Base-by-base conservation (phyloP, 2,797 vertebrate species). In the Coregonus sp. region DNA sequence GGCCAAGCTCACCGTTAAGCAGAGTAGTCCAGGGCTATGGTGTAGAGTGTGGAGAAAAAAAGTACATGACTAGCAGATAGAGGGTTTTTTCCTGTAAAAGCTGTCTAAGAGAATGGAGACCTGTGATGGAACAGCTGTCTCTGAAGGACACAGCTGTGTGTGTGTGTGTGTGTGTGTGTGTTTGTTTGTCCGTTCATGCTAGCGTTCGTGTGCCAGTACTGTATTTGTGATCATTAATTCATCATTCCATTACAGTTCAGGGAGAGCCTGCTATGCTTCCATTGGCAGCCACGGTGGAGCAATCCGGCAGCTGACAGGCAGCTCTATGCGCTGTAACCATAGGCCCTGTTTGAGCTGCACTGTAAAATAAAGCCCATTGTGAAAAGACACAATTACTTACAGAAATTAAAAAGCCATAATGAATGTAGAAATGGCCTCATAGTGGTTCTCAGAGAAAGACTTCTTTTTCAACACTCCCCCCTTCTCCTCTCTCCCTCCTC, bases 191-290 rank as follows among this genome's bases (percentile, higher is more conserved):
- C 40, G 7, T 11, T 47, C 2, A 47, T 47, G 40, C 40, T 47
- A 9, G 7, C 40, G 2, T 47, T 47, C 40, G 40, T 47, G 40
- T 47, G 9, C 40, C 40, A 47, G 40, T 47, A 12, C 9, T 47
- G 40, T 12, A 47, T 47, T 2, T 47, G 40, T 47, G 40, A 74
- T 66, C 14, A 66, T 78, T 79, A 79, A 79, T 81, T 47, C 40
- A 11, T 79, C 76, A 75, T 82, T 82, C 74, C 51, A 80, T 78
- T 67, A 59, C 18, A 59, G 56, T 59, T 59, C 56, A n/a, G 40
- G 40, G 40, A 25, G 59, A 9, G 18, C 29, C 65, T 31, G 40
- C 31, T 67, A 35, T 14, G 65, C 65, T 35, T 1, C 31, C 31
- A 14, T 33, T 12, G 29, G 65, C 65, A 67, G 29, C n/a, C 59